Evolutionary conservation across 2,888 invertebrate genomes (phyloP), one percentile per base, ranked within the genome.

Genomic region (Cyclophora punctaria): DNA sequence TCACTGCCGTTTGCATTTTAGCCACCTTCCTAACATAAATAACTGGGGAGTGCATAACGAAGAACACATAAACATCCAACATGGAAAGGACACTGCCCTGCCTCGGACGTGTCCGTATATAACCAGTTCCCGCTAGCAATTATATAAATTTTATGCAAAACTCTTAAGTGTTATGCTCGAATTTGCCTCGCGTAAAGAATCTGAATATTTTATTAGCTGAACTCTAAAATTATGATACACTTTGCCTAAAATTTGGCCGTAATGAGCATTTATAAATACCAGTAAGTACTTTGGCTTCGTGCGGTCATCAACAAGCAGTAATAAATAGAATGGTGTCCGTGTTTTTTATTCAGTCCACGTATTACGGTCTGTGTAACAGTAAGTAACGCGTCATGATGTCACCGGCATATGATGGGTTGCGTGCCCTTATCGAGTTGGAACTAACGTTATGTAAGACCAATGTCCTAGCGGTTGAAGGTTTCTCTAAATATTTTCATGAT

Each of bases 311-410:
- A 60, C 53, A 53, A 50, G 59, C 57, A 20, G 37, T 5, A 37
- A 61, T 61, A 20, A 20, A 20, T 62, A 63, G 58, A 59, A 64
- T 57, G 20, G 58, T 53, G 55, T 47, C 55, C 55, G 60, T 68
- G 60, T 68, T 71, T 78, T 75, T 70, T 58, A 82, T 80, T 78
- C 75, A 58, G 55, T 69, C 73, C 84, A 83, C 82, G 82, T 72
- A 64, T 71, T 60, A 60, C 67, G 71, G 71, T 69, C 75, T 77
- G 75, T 75, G 75, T 81, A 80, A 82, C 83, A 78, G 80, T 82
- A 80, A 73, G 79, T 69, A 70, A 71, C 68, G 71, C 69, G 78
- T 71, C 77, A 73, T 83, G 84, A 84, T 84, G 83, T 85, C 84
- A 85, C 80, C 78, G 80, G 78, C 76, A 79, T 81, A 77, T 74